Evolutionary conservation across 1,140 invertebrate genomes (phyloP).

Genomic region (Habropoda laboriosa): DNA sequence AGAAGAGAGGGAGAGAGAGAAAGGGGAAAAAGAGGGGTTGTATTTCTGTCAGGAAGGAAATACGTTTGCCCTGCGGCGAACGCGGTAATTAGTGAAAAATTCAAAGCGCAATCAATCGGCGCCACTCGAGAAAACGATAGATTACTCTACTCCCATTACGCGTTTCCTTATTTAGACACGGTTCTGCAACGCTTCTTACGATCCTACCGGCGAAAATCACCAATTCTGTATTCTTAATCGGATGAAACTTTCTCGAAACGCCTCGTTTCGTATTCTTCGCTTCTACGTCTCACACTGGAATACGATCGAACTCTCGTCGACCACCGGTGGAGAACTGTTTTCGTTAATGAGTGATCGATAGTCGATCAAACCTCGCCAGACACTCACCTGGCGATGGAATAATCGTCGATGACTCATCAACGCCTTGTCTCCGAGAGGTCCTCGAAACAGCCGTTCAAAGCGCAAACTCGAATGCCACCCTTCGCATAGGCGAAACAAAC

Average conservation of each 20-base stretch:
- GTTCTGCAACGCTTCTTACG: neutral
- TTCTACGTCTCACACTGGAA: too few species aligned
- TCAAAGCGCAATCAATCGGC: constrained; percentile 33
- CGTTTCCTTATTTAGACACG: neutral
- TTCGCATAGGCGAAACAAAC: neutral
- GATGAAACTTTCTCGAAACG: too few species aligned
- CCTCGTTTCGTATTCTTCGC: too few species aligned
- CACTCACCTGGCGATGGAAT: neutral
- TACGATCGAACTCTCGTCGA: neutral
- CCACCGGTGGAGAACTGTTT: neutral
- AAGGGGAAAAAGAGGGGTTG: neutral
- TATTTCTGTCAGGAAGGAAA: neutral
- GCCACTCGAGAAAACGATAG: neutral
- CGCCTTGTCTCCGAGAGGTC: neutral
- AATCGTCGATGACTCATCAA: constrained; percentile 10
- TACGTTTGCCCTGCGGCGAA: neutral
- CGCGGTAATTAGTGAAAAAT: constrained; percentile 40
- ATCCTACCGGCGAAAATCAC: too few species aligned
- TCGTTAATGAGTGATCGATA: constrained; percentile 11
- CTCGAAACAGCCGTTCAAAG: neutral
- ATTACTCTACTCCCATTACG: neutral
- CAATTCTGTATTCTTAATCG: too few species aligned
- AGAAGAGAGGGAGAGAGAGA: neutral
- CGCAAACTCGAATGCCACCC: neutral
- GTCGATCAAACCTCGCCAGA: neutral